Evolutionary conservation across 2,797 vertebrate species (phyloP), one percentile per base, ranked within the genome.

Genomic region (Caiman crocodilus): DNA sequence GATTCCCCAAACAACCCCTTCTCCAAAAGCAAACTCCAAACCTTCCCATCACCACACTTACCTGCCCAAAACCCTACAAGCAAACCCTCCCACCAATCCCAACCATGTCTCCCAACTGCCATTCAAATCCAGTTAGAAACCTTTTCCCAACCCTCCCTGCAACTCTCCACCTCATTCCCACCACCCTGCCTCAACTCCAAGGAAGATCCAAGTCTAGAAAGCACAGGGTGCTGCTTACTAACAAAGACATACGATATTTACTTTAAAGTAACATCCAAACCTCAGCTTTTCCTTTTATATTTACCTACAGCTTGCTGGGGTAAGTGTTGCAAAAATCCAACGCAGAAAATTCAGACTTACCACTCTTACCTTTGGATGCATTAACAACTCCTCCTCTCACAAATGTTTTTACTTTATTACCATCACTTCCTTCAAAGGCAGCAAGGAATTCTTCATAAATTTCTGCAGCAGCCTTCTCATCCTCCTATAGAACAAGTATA

Each of bases 371-470:
- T 99, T 99, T 99, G 76, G 99, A 97, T 90, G 99, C 99, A 97
- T 99, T 99, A 96, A 99, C 99, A 94, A 99, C 98, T 92, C 99
- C 99, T 90, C 99, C 99, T 87, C 99, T 98, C 69, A 99, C 99
- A 97, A 99, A 99, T 1, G 99, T 99, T 98, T 99, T 99, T 81
- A 99, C 99, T 98, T 99, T 99, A 91, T 98, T 98, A 79, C 97
- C 99, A 94, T 99, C 99, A 64, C 99, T 98, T 96, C 99, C 99
- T 98, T 99, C 99, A 97, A 99, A 99, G 23, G 99, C 99, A 94
- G 99, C 99, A 78, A 99, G 99, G 98, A 99, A 99, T 95, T 99
- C 99, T 96, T 99, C 99, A 96, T 99, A 99, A 91, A 99, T 99
- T 96, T 99, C 99, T 85, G 99, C 99, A 89, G 99, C 99, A 91